Base-by-base conservation (phyloP, 2,113 vertebrate genomes). In the Aptenodytes patagonicus region DNA sequence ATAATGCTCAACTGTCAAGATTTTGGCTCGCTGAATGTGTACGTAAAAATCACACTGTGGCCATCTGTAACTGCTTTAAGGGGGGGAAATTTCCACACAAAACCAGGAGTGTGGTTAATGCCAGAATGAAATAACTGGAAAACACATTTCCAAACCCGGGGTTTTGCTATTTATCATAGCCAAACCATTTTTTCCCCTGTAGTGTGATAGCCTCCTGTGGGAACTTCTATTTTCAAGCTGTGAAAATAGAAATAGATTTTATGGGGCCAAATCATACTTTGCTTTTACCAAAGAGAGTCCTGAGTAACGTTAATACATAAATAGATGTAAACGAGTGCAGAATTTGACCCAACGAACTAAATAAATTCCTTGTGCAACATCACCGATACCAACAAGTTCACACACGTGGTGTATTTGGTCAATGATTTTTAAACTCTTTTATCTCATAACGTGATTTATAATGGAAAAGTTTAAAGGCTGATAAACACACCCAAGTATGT, bases 181-280 rank as follows among this genome's bases (percentile, higher is more conserved):
- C 86, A 94, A 89, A 90, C 78, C 64, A 66, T 3, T 84, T 93
- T 82, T 92, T 42, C 62, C 86, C 86, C 81, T 80, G 73, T 28
- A 84, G 81, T 31, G 62, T 0, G 2, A 95, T 55, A 89, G 55
- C 29, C 28, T 94, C 80, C 61, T 66, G 64, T 87, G 92, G 93
- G 95, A 97, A 96, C 57, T 92, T 89, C 58, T 96, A 77, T 92
- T 96, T 97, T 86, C 94, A 96, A 93, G 80, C 58, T 79, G 38
- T 68, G 85, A 89, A 93, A 97, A 89, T 15, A 92, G 69, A 86
- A 96, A 84, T 54, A 88, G 34, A 72, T 87, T 80, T 89, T 91
- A 64, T 11, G 77, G 49, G 44, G 70, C 68, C 47, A 64, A 83
- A 88, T 89, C 61, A 28, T 32, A 58, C 47, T 91, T 76, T 32